Conservation (phyloP, 2,113 vertebrate genomes). For the Apistogramma diplotaenia region DNA sequence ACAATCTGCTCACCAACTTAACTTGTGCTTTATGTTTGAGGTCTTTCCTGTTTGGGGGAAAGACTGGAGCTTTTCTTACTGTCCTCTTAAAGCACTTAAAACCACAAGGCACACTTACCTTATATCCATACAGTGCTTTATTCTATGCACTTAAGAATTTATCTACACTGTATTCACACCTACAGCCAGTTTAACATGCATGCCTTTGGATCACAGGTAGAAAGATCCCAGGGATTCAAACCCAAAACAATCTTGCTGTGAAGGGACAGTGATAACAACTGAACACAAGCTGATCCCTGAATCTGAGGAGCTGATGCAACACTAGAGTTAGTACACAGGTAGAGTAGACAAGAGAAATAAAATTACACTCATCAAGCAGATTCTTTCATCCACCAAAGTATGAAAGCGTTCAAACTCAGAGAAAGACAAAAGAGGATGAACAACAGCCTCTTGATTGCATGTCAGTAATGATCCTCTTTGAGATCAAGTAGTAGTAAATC, state of each 20-base stretch:
- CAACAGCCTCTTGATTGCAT: background rate
- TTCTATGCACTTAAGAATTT: background rate
- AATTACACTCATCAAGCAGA: background rate
- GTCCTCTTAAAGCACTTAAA: background rate
- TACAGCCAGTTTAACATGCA: background rate
- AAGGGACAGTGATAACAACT: background rate
- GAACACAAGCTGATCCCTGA: background rate
- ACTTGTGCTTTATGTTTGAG: background rate
- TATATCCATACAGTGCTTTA: background rate
- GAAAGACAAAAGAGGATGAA: background rate
- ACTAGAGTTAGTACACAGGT: background rate
- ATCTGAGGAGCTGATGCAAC: too few species aligned
- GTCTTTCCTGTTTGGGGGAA: background rate
- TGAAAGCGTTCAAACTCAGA: background rate
- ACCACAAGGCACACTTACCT: background rate
- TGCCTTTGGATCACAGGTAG: background rate
- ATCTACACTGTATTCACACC: background rate
- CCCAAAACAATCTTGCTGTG: background rate
- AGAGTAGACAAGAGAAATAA: background rate
- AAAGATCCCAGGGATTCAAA: background rate
- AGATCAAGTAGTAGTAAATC: constrained; percentile 15
- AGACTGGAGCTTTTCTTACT: background rate
- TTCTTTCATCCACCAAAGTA: background rate
- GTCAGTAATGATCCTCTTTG: background rate
- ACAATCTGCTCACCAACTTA: background rate